Conservation (phyloP, 2,797 vertebrate species). For the Crypturellus tataupa region DNA sequence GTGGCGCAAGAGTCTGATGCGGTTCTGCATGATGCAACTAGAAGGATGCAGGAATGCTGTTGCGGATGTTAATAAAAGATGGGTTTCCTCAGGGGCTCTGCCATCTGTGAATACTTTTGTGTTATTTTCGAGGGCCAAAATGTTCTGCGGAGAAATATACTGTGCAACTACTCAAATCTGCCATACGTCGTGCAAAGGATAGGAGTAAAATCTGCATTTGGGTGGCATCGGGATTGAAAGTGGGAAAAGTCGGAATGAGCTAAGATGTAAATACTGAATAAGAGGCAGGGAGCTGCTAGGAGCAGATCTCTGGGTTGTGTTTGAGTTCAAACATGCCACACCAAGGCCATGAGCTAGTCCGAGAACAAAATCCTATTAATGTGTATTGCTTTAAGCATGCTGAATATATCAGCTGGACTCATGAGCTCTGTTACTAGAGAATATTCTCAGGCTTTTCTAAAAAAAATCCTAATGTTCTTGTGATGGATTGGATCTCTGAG, state of each 20-base stretch:
- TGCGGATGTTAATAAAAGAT: neutral
- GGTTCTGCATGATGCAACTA: neutral
- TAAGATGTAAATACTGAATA: neutral
- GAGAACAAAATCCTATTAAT: neutral
- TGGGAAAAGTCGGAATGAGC: neutral
- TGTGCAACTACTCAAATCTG: neutral
- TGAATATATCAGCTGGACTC: neutral
- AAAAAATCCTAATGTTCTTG: neutral
- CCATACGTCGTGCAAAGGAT: neutral
- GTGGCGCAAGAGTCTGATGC: neutral
- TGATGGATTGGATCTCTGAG: fast-evolving
- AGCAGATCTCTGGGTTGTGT: neutral
- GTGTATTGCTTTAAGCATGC: neutral
- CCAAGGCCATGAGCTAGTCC: neutral
- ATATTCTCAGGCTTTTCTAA: neutral
- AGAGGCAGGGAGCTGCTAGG: neutral
- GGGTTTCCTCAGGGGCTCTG: neutral
- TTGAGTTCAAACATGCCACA: neutral
- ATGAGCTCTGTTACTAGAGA: neutral
- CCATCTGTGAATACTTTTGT: neutral
- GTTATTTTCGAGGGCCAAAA: neutral
- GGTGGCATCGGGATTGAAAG: neutral
- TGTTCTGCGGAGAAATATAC: neutral
- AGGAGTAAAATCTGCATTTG: neutral
- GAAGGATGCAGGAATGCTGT: neutral